A percentile compares a stretch with the other conserved stretches of the same genome.
These are phyloP conservation scores for Dusona sp. DNA, from an alignment of 2,888 invertebrate species.

Conservation along the genomic window DNA sequence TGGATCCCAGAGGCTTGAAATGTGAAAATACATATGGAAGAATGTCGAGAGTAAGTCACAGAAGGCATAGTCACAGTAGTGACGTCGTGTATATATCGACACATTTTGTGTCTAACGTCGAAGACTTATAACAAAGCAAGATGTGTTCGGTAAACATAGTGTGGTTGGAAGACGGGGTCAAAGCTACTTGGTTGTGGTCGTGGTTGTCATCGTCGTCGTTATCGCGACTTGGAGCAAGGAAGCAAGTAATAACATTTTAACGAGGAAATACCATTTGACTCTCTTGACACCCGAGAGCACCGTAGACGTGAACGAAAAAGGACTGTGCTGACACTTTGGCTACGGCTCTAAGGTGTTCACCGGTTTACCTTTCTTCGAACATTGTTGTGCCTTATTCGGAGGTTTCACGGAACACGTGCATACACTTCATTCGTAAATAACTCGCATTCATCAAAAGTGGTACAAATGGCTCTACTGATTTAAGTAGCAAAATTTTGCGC, in stretches of 20 bases:
- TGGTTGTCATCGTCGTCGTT: slow-evolving; percentile 14
- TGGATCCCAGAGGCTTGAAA: background rate
- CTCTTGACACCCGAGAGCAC: slow-evolving; percentile 68
- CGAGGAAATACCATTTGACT: slow-evolving; percentile 63
- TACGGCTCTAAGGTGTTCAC: slow-evolving; percentile 27
- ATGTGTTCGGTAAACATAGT: background rate
- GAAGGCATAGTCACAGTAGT: slow-evolving; percentile 18
- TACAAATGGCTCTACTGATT: background rate
- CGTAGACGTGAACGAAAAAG: slow-evolving; percentile 59
- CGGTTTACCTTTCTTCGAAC: slow-evolving; percentile 47
- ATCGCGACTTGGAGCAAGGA: slow-evolving; percentile 21
- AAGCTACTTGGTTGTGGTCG: background rate
- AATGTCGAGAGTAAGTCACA: no score
- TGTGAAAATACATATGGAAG: no score
- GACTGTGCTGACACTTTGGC: background rate
- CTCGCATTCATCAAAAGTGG: background rate
- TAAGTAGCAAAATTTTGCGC: background rate
- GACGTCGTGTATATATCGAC: slow-evolving; percentile 10
- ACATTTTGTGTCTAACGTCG: background rate
- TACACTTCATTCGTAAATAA: background rate
- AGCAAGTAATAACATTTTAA: slow-evolving; percentile 69
- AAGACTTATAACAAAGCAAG: slow-evolving; percentile 25
- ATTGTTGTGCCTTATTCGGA: slow-evolving; percentile 56
- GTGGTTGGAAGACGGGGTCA: slow-evolving; percentile 17
- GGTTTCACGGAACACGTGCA: slow-evolving; percentile 14